Base-by-base conservation (phyloP, 2,888 invertebrate genomes). In the Chymomyza amoena region DNA sequence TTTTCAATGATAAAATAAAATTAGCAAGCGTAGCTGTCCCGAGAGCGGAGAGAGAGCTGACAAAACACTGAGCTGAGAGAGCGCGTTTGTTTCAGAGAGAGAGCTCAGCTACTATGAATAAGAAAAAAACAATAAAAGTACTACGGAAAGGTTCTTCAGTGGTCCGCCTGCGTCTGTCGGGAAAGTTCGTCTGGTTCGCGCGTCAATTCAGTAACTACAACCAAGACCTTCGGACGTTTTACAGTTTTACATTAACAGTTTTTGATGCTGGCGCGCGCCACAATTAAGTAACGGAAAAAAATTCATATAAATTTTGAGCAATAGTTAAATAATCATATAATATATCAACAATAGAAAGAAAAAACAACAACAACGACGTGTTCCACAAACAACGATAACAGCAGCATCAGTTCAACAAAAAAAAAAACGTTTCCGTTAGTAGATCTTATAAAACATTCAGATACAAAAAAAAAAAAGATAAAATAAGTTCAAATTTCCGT, bases 201-300 rank as follows among this genome's bases (percentile, higher is more conserved):
- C 81, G 81, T 84, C 81, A 76, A 76, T 75, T 84, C 79, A 81
- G 87, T 87, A 84, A 89, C 84, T 84, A 81, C 84, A 82, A 88
- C 89, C 76, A 80, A 89, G 75, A 81, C 79, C 87, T 79, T 77
- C 83, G 81, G 87, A 89, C 84, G 88, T 78, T 76, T 61, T 68
- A 71, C 70, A 75, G 50, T 28, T 28, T 45, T 45, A 59, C 61
- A 45, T 28, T 39, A 9, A 18, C 78, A 77, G 76, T 81, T 78
- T 77, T 66, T 66, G 74, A 63, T 80, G 70, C 80, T 79, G 71
- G 82, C 87, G 80, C 81, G 81, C 81, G 82, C 82, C 76, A 69
- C 72, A 84, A 77, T 84, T 84, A 76, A 83, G 86, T 82, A 86
- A 82, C 82, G 79, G 81, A 70, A 78, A 59, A 61, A 52, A 57